Evolutionary conservation across 2,797 vertebrate species (phyloP).

Genomic region (Hipposideros larvatus): DNA sequence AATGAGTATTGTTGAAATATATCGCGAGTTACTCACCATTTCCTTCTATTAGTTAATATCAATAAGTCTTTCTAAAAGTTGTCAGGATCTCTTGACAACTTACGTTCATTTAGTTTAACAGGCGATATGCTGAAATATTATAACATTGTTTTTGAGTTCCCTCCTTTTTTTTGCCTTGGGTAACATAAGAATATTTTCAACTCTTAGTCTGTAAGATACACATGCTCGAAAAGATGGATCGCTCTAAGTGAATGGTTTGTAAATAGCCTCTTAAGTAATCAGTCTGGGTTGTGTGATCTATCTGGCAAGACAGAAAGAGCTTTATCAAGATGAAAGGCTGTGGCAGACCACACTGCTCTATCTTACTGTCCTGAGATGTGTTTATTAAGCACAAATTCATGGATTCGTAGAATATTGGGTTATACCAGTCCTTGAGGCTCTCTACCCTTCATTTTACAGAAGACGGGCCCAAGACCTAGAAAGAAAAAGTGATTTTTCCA

Average conservation of each 20-base stretch:
- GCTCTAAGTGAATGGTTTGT: slow-evolving; percentile 36
- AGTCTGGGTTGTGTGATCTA: slow-evolving; percentile 48
- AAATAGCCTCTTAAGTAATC: slow-evolving; percentile 62
- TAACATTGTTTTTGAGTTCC: neutral
- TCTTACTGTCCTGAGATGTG: neutral
- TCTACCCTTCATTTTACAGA: neutral
- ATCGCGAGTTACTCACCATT: neutral
- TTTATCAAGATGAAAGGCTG: slow-evolving; percentile 54
- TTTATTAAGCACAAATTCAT: slow-evolving; percentile 30
- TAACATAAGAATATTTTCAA: slow-evolving; percentile 40
- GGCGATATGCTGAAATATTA: neutral
- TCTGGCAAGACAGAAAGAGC: neutral
- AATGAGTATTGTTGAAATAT: slow-evolving; percentile 41
- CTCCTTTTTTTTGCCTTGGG: neutral
- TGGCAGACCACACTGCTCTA: neutral
- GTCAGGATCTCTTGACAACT: neutral
- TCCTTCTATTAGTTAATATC: neutral
- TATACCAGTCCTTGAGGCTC: neutral
- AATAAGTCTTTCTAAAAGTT: neutral
- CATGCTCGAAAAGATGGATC: slow-evolving; percentile 32
- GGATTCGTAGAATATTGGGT: neutral
- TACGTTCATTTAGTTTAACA: neutral
- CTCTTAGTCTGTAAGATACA: neutral
- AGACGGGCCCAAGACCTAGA: neutral
- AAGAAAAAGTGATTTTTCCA: slow-evolving; percentile 1